Evolutionary conservation across 2,797 vertebrate genomes (phyloP).

Genomic region (Pipistrellus pipistrellus): DNA sequence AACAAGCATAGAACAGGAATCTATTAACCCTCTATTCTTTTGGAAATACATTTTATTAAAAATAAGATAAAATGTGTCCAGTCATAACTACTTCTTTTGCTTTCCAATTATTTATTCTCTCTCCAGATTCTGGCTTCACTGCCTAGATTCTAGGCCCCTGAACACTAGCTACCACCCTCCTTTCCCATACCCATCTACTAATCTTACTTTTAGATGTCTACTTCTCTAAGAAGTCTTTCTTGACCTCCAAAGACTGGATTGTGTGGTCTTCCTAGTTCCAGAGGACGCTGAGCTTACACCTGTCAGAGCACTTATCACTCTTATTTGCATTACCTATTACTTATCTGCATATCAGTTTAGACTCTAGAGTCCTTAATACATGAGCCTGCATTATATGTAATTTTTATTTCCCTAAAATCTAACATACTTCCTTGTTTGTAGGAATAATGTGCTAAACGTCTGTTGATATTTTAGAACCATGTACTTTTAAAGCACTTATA

Average conservation of each 20-base stretch:
- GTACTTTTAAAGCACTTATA: neutral
- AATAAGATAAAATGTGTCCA: neutral
- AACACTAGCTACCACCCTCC: neutral
- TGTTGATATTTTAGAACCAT: neutral
- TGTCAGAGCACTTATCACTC: neutral
- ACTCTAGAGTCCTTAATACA: neutral
- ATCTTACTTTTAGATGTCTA: neutral
- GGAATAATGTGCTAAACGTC: neutral
- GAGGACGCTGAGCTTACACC: neutral
- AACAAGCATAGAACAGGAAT: neutral
- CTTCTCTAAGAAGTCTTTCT: neutral
- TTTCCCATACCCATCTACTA: neutral
- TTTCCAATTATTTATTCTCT: neutral
- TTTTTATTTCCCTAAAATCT: neutral
- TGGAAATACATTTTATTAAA: neutral
- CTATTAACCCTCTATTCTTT: neutral
- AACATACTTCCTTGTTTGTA: neutral
- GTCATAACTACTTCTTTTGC: neutral
- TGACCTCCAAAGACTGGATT: neutral
- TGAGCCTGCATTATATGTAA: neutral
- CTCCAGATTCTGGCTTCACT: neutral
- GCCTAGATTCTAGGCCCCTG: neutral
- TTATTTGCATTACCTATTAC: neutral
- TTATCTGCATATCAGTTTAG: neutral
- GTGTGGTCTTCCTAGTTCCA: neutral